A percentile compares a stretch with the other conserved stretches of the same genome.
Evolutionary conservation across 2,797 vertebrate genomes (phyloP).

Genomic region (Lycodopsis pacificus): DNA sequence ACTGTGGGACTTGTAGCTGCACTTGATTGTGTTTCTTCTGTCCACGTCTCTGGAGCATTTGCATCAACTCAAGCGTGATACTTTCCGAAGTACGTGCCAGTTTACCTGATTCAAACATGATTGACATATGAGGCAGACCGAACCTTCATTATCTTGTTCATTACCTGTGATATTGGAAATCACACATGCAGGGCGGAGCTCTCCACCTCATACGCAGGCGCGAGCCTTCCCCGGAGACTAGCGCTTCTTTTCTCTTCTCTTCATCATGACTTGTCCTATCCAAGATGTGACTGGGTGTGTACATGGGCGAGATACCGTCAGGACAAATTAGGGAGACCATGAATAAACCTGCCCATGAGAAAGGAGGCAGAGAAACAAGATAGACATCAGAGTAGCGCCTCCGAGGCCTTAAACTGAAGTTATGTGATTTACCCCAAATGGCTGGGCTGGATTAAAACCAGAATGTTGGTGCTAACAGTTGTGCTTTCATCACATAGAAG

Average conservation of each 20-base stretch:
- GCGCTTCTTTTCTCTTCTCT: conserved; percentile 16
- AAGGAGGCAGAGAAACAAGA: conserved; percentile 55
- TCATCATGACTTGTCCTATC: conserved; percentile 51
- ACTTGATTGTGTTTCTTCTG: conserved; percentile 67
- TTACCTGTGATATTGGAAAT: conserved; percentile 74
- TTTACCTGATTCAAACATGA: conserved; percentile 60
- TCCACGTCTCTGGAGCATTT: conserved; percentile 64
- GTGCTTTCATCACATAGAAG: conserved; percentile 60
- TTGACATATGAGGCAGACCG: conserved; percentile 45
- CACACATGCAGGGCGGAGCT: conserved; percentile 38
- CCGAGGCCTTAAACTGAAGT: conserved; percentile 41
- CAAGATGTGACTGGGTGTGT: conserved; percentile 30
- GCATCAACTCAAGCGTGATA: conserved; percentile 59
- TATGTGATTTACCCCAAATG: conserved; percentile 65
- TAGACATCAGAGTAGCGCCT: conserved; percentile 41
- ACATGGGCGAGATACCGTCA: conserved; percentile 55
- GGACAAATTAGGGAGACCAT: conserved; percentile 56
- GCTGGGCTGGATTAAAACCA: conserved; percentile 7
- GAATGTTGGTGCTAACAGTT: conserved; percentile 38
- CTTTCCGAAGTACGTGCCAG: conserved; percentile 51
- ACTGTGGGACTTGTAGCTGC: conserved; percentile 44
- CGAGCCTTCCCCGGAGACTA: conserved; percentile 37
- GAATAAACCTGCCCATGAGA: conserved; percentile 56
- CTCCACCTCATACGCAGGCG: conserved; percentile 18
- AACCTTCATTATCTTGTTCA: conserved; percentile 77